phyloP scores from a whole-genome alignment of 2,888 invertebrate genomes.

The Drosophila stalkeri region DNA sequence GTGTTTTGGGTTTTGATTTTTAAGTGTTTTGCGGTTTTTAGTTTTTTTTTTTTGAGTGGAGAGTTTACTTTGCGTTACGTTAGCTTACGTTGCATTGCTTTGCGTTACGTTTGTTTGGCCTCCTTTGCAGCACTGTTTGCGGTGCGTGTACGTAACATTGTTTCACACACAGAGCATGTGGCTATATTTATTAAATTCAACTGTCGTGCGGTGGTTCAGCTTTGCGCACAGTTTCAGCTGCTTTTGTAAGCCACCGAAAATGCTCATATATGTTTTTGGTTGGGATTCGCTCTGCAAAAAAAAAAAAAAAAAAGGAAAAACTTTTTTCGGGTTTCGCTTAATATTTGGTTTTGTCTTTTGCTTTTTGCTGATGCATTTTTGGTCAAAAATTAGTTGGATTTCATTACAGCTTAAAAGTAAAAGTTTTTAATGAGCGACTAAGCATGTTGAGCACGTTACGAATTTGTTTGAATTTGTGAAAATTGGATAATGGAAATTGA shows the following conservation, averaged over 20 bases:
- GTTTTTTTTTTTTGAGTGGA: conserved; percentile 52
- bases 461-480: not conserved
- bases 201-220: conserved; percentile 33
- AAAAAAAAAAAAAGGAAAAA: too few species aligned
- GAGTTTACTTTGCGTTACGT: conserved; percentile 48
- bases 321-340: conserved; percentile 50
- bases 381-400: conserved; percentile 21
- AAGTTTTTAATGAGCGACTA: conserved; percentile 5
- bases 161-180: conserved; percentile 7
- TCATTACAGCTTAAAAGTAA: not conserved
- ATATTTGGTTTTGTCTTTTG: conserved; percentile 24
- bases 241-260: not conserved
- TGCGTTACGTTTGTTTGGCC: conserved; percentile 45
- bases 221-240: conserved; percentile 28
- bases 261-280: conserved; percentile 11
- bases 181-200: conserved; percentile 62
- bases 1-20: conserved; percentile 43
- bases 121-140: conserved; percentile 56
- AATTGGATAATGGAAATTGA: not conserved
- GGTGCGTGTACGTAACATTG: conserved; percentile 59
- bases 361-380: conserved; percentile 20
- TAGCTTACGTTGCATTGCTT: conserved; percentile 23
- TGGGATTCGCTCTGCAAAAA: conserved; percentile 17
- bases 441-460: not conserved
- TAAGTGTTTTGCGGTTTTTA: conserved; percentile 51